These are phyloP conservation scores for Tretioscincus oriximinensis DNA, from an alignment of 2,113 vertebrate genomes.

Conservation along the genomic window DNA sequence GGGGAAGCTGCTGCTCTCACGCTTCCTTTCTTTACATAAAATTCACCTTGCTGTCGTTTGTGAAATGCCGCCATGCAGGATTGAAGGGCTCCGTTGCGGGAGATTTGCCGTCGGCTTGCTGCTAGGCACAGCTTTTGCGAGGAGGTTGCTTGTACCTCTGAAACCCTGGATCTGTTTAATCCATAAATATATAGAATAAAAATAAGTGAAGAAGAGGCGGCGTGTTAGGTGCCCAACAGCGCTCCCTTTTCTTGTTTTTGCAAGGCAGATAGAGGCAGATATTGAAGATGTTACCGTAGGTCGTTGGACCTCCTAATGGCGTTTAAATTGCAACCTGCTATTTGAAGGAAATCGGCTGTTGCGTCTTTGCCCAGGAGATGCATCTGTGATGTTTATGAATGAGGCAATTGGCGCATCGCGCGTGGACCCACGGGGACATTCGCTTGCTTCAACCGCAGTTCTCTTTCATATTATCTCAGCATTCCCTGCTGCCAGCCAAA, in stretches of 20 bases:
- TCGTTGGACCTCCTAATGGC: not conserved
- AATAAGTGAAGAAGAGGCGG: too few species aligned
- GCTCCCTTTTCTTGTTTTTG: not conserved
- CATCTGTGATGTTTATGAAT: not conserved
- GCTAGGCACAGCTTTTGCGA: not conserved
- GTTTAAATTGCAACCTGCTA: not conserved
- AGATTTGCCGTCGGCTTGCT: not conserved
- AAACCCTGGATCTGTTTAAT: not conserved
- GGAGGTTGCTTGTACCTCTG: not conserved
- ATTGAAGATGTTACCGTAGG: not conserved
- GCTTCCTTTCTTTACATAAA: not conserved
- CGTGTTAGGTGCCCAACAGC: too few species aligned
- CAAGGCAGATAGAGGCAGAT: not conserved
- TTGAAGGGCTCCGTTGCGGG: not conserved
- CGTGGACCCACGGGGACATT: not conserved
- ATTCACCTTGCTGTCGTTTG: not conserved
- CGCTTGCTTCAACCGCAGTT: not conserved
- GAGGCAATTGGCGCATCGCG: conserved; percentile 16
- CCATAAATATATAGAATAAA: not conserved
- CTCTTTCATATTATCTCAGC: not conserved
- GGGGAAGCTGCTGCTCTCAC: not conserved
- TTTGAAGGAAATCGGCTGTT: not conserved
- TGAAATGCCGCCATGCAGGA: not conserved
- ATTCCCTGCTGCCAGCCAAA: not conserved
- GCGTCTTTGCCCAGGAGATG: not conserved